Conservation (phyloP, 2,888 invertebrate genomes). For the Cepaea hortensis region DNA sequence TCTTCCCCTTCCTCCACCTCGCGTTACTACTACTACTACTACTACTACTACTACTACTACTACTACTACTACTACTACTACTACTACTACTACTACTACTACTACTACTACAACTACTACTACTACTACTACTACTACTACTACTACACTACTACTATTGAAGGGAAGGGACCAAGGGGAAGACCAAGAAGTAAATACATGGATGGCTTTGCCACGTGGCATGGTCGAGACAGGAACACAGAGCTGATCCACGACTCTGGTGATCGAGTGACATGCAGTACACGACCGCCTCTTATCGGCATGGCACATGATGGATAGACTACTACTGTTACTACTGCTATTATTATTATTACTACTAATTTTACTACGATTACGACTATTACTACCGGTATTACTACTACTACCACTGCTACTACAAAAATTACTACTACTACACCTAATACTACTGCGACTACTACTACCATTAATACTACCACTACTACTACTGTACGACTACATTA, state of each 20-base stretch:
- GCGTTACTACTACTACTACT: not conserved
- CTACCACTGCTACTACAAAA: not conserved
- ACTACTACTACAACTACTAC: not conserved
- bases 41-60: slow-evolving; percentile 12
- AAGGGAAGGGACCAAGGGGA: too few relatives aligned
- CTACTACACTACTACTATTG: not conserved
- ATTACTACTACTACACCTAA: not conserved
- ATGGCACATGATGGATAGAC: too few relatives aligned
- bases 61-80: slow-evolving; percentile 17
- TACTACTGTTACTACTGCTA: too few relatives aligned
- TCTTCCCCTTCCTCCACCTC: too few relatives aligned
- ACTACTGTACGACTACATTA: too few relatives aligned
- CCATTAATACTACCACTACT: too few relatives aligned
- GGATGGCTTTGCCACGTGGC: too few relatives aligned
- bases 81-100: slow-evolving; percentile 9
- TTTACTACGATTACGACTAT: not conserved
- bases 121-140: slow-evolving; percentile 14
- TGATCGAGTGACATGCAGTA: too few relatives aligned
- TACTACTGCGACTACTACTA: not conserved
- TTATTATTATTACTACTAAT: not conserved
- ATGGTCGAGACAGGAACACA: too few relatives aligned
- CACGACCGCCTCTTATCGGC: too few relatives aligned
- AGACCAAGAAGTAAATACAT: too few relatives aligned
- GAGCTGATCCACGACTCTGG: too few relatives aligned
- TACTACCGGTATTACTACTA: not conserved